Conservation (phyloP, 1,140 invertebrate species). For the Drosophila seguyi region DNA sequence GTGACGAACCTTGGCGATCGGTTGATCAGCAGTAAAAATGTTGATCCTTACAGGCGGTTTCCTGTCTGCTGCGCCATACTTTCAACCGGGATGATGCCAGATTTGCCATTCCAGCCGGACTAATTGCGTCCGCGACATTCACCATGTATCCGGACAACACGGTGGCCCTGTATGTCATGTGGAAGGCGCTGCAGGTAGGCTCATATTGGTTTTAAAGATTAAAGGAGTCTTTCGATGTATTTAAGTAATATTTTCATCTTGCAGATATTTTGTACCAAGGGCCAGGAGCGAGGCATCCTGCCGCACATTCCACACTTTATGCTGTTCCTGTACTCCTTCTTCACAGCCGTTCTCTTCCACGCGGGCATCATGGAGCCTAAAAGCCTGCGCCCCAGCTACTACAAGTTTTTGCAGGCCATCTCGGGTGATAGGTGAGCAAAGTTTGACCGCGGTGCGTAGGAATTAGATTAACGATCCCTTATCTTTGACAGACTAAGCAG, state of each 20-base stretch:
- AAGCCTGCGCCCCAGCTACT: constrained; percentile 92
- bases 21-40: neutral
- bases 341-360: constrained; percentile 93
- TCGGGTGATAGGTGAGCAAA: constrained; percentile 90
- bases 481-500: constrained; percentile 56
- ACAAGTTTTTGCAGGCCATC: constrained; percentile 91
- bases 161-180: constrained; percentile 89
- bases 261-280: constrained; percentile 88
- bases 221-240: neutral
- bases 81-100: constrained; percentile 87
- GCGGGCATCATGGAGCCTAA: constrained; percentile 92
- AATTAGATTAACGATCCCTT: constrained; percentile 30
- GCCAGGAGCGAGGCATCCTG: constrained; percentile 86
- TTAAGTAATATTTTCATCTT: neutral
- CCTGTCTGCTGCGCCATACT: constrained; percentile 87
- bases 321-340: constrained; percentile 91
- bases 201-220: neutral
- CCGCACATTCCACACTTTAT: constrained; percentile 88
- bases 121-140: constrained; percentile 88
- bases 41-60: constrained; percentile 85
- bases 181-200: constrained; percentile 89
- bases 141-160: constrained; percentile 89
- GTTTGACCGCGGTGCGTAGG: neutral
- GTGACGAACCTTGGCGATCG: neutral
- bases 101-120: constrained; percentile 88